Conservation (phyloP, 2,797 vertebrate species). For the Chaetodon trifasciatus region DNA sequence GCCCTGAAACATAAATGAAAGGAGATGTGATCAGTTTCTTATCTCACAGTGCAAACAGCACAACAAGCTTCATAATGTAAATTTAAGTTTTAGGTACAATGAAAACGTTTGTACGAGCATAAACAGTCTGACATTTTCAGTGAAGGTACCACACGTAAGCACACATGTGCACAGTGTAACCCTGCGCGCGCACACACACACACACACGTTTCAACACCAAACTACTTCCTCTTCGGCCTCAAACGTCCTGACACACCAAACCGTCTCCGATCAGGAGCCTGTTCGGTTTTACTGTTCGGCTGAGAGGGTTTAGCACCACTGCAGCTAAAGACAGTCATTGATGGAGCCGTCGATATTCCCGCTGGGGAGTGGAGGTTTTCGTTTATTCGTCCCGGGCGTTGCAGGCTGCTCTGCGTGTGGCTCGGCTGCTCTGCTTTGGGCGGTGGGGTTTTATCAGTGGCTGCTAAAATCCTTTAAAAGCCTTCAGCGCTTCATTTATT, state of each 20-base stretch:
- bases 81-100: not conserved
- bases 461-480: conserved; percentile 9
- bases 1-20: conserved; percentile 47
- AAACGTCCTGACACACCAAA: conserved; percentile 10
- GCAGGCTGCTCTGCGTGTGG: not conserved
- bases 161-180: not conserved
- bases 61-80: not conserved
- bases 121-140: not conserved
- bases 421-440: not conserved
- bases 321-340: not conserved
- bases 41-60: not conserved
- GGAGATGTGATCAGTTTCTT: too few relatives aligned
- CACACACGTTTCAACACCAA: not conserved
- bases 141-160: not conserved
- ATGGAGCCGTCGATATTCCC: not conserved
- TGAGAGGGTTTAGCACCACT: conserved; percentile 3
- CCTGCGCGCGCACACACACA: not conserved
- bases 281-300: not conserved
- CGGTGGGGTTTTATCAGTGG: not conserved
- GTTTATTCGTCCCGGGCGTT: not conserved
- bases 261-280: not conserved
- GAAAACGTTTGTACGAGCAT: too few relatives aligned
- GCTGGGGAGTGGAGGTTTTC: not conserved
- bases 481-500: not conserved
- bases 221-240: conserved; percentile 5